These are phyloP conservation scores for Sebastiscus albofasciatus DNA, from an alignment of 2,797 vertebrate genomes.

Conservation along the genomic window DNA sequence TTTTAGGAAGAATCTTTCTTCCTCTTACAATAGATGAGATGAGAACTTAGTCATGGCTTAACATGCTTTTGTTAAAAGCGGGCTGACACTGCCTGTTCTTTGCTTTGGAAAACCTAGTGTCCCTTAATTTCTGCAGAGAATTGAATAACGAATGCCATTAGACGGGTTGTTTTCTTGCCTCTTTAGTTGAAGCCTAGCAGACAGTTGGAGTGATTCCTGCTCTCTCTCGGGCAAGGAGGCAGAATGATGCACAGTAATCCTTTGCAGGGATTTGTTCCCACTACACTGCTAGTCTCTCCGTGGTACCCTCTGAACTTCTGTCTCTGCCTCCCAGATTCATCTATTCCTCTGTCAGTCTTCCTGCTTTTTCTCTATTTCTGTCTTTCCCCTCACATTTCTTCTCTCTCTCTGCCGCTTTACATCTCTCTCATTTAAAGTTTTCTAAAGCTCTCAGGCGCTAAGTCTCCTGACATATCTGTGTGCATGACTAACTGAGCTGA, in stretches of 20 bases:
- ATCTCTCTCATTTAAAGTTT: constrained; percentile 46
- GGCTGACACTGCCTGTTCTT: constrained; percentile 14
- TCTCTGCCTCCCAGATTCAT: constrained; percentile 44
- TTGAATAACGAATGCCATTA: not conserved
- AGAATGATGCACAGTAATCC: constrained; percentile 68
- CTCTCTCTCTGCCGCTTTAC: constrained; percentile 7
- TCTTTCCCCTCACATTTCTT: constrained; percentile 29
- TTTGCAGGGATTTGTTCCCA: constrained; percentile 64
- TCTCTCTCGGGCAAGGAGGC: constrained; percentile 37
- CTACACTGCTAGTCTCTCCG: constrained; percentile 44
- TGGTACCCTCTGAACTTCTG: constrained; percentile 41
- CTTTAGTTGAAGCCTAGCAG: constrained; percentile 32
- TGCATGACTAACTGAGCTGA: constrained; percentile 51
- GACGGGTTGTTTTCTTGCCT: constrained; percentile 37
- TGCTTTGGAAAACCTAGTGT: constrained; percentile 11
- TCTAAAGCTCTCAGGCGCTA: constrained; percentile 48
- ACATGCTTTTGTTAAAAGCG: constrained; percentile 7
- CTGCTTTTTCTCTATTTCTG: constrained; percentile 47
- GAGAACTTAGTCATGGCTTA: constrained; percentile 18
- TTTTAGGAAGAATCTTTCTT: constrained; percentile 21
- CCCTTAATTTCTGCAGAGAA: constrained; percentile 7
- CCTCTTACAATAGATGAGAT: constrained; percentile 4
- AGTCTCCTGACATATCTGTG: constrained; percentile 48
- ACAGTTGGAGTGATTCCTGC: constrained; percentile 46
- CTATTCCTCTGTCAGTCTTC: constrained; percentile 18